Conservation (phyloP, 2,888 invertebrate species). For the Pelosia muscerda region DNA sequence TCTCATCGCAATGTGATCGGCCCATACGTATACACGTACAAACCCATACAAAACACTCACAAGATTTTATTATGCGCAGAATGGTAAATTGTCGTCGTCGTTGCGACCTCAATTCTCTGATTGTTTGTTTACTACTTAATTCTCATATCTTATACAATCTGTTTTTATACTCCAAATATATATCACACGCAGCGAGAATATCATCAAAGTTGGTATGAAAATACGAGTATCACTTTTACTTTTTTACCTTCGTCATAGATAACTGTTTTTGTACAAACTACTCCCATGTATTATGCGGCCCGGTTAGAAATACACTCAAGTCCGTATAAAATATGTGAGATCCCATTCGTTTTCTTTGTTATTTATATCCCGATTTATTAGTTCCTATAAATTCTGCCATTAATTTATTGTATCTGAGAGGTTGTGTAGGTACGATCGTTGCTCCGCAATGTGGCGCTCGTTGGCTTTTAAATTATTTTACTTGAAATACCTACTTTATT, state of each 20-base stretch:
- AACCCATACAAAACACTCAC: too few species aligned
- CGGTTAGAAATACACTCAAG: constrained; percentile 29
- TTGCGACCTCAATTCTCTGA: background rate
- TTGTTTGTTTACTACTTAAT: constrained; percentile 4
- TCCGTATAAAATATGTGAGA: constrained; percentile 45
- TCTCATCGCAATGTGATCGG: background rate
- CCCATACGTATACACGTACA: too few species aligned
- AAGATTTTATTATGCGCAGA: background rate
- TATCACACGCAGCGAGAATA: background rate
- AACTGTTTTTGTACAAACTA: constrained; percentile 41
- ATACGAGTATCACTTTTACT: background rate
- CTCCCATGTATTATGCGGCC: constrained; percentile 35
- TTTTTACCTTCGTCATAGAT: constrained; percentile 30
- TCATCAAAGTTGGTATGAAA: background rate
- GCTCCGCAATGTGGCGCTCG: background rate
- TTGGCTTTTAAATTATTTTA: background rate
- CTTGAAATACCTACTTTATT: background rate
- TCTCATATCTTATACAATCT: constrained; percentile 1
- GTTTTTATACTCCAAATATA: background rate
- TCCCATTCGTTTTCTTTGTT: constrained; percentile 43
- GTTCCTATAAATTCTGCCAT: constrained; percentile 25
- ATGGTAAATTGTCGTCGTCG: background rate
- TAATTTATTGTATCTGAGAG: constrained; percentile 25
- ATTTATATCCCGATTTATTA: constrained; percentile 45
- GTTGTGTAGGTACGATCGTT: background rate